A percentile compares a stretch with the other conserved stretches of the same genome.
Evolutionary conservation across 2,113 vertebrate genomes (phyloP).

Genomic region (Perca schrenkii): DNA sequence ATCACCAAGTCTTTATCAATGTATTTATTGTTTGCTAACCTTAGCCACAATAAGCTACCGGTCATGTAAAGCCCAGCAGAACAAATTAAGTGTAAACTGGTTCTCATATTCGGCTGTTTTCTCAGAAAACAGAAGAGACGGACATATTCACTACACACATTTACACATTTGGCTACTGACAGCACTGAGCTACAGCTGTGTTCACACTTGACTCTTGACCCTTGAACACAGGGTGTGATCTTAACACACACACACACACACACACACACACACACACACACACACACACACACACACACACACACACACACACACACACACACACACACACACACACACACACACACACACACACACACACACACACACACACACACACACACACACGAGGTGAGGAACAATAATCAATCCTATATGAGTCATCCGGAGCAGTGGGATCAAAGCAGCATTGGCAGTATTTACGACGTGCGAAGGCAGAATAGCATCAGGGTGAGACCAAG

Average conservation of each 20-base stretch:
- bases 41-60: not conserved
- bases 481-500: constrained; percentile 12
- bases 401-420: constrained; percentile 48
- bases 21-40: not conserved
- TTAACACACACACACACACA: not conserved
- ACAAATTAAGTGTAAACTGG: not conserved
- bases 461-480: not conserved
- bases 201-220: constrained; percentile 21
- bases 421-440: constrained; percentile 33
- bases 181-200: constrained; percentile 24
- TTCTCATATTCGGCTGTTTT: not conserved
- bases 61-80: not conserved
- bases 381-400: constrained; percentile 5
- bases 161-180: not conserved
- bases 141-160: not conserved
- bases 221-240: constrained; percentile 21
- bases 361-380: too few species aligned
- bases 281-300: not conserved
- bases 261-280: not conserved
- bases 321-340: not conserved
- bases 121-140: too few species aligned
- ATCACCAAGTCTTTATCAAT: too few species aligned
- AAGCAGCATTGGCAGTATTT: constrained; percentile 24
- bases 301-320: too few species aligned
- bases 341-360: not conserved